Evolutionary conservation across 2,113 vertebrate species (phyloP), one percentile per base, ranked within the genome.

Genomic region (Proterorhinus semilunaris): DNA sequence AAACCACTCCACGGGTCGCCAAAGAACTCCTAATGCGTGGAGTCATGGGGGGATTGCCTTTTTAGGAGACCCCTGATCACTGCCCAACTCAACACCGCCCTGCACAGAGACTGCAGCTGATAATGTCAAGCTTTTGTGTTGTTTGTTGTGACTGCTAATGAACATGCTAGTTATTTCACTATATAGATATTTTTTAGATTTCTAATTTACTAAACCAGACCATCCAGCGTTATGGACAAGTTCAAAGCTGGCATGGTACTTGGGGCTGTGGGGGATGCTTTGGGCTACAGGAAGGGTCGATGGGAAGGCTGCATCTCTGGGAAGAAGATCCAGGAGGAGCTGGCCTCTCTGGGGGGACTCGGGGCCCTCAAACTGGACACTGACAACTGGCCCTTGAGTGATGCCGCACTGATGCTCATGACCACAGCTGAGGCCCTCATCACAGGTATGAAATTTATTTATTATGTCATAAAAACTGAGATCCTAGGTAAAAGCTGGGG

Each of bases 191-290:
- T 17, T 1, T 51, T 53, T 16, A 8, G 10, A 9, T 13, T 42
- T 58, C 27, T 58, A 13, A 53, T 27, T 49, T 9, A 54, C 15
- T 27, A 44, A 66, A 45, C 9, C 70, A 5, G 10, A 11, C 45
- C 69, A 27, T 45, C 63, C 17, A 42, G n/a, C 17, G 48, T 58
- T 51, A 96, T 98, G 97, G 98, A 99, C 87, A 95, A 93, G 81
- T 99, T 98, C 78, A 94, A 94, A 88, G 95, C 96, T 45, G 97
- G 91, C 0, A 93, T 99, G 88, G 81, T 98, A 62, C 91, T 99
- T 66, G 94, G 93, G 6, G 93, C 87, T 1, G 94, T 91, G 1
- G 97, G 97, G 0, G 97, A 99, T 71, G 94, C 94, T 0, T 91
- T 99, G 0, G 97, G 97, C 63, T 95, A 93, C 70, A 91, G 92